Percentiles rank a stretch among this genome's conserved stretches.
phyloP scores from a whole-genome alignment of 2,113 vertebrate genomes.

The Phalacrocorax carbo region DNA sequence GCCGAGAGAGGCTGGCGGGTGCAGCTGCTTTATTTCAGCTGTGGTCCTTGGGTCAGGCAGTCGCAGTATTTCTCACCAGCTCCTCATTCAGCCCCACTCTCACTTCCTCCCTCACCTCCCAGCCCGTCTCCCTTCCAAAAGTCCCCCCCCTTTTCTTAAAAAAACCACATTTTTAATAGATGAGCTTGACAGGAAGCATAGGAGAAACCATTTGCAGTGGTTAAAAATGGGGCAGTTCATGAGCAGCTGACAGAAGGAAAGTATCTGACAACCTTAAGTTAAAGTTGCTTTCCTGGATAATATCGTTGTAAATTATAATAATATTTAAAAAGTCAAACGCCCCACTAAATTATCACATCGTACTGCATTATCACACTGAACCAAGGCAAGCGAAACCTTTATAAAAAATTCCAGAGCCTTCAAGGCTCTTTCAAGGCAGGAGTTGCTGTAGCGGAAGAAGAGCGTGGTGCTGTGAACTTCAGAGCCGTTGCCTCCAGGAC shows the following conservation, averaged over 20 bases:
- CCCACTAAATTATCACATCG: not conserved
- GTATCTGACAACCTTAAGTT: not conserved
- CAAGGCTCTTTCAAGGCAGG: not conserved
- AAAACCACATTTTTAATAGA: not conserved
- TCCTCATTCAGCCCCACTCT: not conserved
- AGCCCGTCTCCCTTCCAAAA: not conserved
- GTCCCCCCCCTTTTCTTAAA: not conserved
- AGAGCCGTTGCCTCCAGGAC: constrained; percentile 12
- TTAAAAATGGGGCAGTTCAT: not conserved
- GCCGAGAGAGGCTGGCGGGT: not conserved
- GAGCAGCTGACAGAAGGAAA: not conserved
- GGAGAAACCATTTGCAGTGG: not conserved
- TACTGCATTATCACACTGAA: not conserved
- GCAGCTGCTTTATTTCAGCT: not conserved
- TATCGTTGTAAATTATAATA: not conserved
- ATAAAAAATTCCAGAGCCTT: not conserved
- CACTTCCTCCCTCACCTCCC: not conserved
- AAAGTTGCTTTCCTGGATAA: not conserved
- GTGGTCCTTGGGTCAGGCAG: not conserved
- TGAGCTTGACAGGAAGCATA: not conserved
- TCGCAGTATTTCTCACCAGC: not conserved
- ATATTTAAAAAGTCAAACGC: not conserved
- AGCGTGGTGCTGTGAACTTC: not conserved
- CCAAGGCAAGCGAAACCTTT: not conserved
- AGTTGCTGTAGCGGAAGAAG: not conserved